Evolutionary conservation across 1,140 invertebrate genomes (phyloP), one percentile per base, ranked within the genome.

Genomic region (Drosophila elegans): DNA sequence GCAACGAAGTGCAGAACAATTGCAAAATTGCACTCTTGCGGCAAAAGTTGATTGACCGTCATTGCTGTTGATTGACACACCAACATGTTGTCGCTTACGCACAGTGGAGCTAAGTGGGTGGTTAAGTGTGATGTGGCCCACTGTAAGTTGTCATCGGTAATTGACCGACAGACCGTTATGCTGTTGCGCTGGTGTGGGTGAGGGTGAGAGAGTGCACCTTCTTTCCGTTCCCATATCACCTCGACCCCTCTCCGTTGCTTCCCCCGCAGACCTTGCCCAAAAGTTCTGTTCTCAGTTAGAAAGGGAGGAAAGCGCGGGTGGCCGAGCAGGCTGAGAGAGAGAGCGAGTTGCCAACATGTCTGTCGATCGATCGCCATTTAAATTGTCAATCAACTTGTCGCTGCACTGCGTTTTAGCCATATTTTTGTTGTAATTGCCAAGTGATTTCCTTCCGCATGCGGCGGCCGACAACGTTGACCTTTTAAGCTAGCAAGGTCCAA

Each of bases 21-120:
- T 85, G 83, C 74, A 81, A 78, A 81, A 78, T 86, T 85, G 82
- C 82, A 81, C 52, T 67, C 32, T 44, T 52, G n/a, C 48, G 66
- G 66, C 55, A 68, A 80, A 89, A 83, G 84, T 89, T 88, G 88
- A 83, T 88, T 83, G 83, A 83, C 83, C 83, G 83, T 89, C 84
- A 79, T 86, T 86, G 76, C 77, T 83, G 83, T 83, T 80, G 84
- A 89, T 88, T 88, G 84, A 89, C 79, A 83, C 64, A 61, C 68
- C 29, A 32, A 32, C 29, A 32, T 7, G 29, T 7, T 32, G 7
- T 7, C 29, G 6, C 29, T 68, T 54, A 72, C 78, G 80, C 75
- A 79, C 72, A 62, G 80, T 76, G 62, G 61, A 32, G n/a, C 38
- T 21, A 9, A 9, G 42, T 34, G 29, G 32, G 12, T 16, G 21